Evolutionary conservation across 2,113 vertebrate genomes (phyloP), one percentile per base, ranked within the genome.

Genomic region (Heterotis niloticus): DNA sequence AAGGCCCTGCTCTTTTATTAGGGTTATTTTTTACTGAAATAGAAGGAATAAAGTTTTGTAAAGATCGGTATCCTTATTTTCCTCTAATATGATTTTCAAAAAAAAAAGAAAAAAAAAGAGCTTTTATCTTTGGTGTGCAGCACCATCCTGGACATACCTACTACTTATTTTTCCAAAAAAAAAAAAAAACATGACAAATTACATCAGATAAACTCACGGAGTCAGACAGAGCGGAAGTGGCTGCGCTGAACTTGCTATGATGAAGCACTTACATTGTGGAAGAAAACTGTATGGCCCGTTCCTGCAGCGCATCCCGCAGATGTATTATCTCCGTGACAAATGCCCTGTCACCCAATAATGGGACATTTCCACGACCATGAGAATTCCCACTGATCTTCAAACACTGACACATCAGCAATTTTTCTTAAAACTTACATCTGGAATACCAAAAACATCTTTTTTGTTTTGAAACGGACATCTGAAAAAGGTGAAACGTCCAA

Each of bases 311-410:
- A 69, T 52, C 68, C 66, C 76, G 54, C 62, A 90, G 93, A 92
- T 96, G 94, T 94, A 97, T 96, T 96, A 96, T 96, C 94, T 90
- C 88, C 86, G 90, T 95, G 95, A 98, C 93, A 96, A 97, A 97
- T 96, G 93, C 88, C 94, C 94, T 96, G 95, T 96, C 95, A 95
- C 90, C 93, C 90, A 56, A 90, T 93, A 93, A 93, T 94, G 92
- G 92, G 93, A 78, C 57, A 29, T 57, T 94, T 92, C 93, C 93
- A 92, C 93, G 92, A 92, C 92, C 93, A 95, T 94, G 96, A 93
- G 94, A 95, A 94, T 95, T 95, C 93, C 90, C 95, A 95, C 96
- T 95, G 94, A 95, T 96, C 94, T 96, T 95, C 94, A 97, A 96
- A 96, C 96, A 96, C 94, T 94, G 94, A 94, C 93, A 94, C 92